Evolutionary conservation across 2,797 vertebrate genomes (phyloP).

Genomic region (Myiotriccus ornatus): DNA sequence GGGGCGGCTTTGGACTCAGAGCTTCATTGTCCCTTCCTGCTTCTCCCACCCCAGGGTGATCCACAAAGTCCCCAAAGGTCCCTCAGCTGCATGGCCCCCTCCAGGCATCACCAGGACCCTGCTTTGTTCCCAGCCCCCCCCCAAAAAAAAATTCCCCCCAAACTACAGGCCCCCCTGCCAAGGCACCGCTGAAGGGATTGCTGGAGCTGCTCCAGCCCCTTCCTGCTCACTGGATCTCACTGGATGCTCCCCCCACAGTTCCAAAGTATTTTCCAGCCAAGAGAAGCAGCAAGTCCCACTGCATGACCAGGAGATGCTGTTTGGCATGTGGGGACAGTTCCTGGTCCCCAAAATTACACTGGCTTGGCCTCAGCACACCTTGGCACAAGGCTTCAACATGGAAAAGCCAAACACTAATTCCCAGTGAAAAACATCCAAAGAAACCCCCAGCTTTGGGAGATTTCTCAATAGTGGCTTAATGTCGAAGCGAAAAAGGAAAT

Average conservation of each 20-base stretch:
- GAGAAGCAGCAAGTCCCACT: not conserved
- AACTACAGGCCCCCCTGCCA: not conserved
- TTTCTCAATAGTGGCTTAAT: not conserved
- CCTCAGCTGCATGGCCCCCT: not conserved
- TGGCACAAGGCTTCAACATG: rapidly evolving
- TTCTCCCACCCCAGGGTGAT: not conserved
- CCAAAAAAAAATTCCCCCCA: not conserved
- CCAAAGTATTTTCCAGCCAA: not conserved
- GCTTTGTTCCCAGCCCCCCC: not conserved
- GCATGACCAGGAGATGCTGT: not conserved
- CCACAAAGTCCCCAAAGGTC: not conserved
- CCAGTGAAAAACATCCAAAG: not conserved
- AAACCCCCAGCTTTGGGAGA: not conserved
- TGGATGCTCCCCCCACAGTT: not conserved
- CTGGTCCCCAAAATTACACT: rapidly evolving
- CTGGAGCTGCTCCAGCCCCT: not conserved
- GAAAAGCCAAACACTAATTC: not conserved
- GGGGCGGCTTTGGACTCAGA: not conserved
- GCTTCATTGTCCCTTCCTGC: not conserved
- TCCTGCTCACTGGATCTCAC: not conserved
- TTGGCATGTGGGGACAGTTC: rapidly evolving
- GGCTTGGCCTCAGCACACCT: not conserved
- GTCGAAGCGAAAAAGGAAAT: not conserved
- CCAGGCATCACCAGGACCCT: not conserved
- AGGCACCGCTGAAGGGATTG: rapidly evolving